A percentile compares a stretch with the other conserved stretches of the same genome.
Conservation (phyloP, 1,140 invertebrate genomes). For the Drosophila serrata region DNA sequence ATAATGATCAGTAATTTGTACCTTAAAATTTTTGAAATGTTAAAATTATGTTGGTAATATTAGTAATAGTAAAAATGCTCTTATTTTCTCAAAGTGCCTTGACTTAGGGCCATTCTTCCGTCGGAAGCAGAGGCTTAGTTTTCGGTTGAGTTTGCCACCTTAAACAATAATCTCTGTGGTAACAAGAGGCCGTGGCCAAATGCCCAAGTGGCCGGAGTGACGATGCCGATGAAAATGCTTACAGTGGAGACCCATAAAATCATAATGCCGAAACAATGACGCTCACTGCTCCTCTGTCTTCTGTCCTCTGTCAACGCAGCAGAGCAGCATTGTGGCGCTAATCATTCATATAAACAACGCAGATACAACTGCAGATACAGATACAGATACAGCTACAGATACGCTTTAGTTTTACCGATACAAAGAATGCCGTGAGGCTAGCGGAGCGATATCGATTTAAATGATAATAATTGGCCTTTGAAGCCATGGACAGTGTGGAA, state of each 20-base stretch:
- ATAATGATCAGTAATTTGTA: too few species aligned
- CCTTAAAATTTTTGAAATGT: background rate
- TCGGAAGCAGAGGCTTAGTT: slow-evolving; percentile 48
- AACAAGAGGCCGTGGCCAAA: slow-evolving; percentile 26
- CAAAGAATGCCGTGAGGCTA: slow-evolving; percentile 54
- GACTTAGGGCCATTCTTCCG: slow-evolving; percentile 16
- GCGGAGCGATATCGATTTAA: slow-evolving; percentile 73
- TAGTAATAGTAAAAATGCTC: background rate
- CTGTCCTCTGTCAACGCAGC: slow-evolving; percentile 22
- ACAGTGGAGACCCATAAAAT: slow-evolving; percentile 37
- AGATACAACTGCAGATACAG: slow-evolving; percentile 31
- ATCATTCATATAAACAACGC: slow-evolving; percentile 66
- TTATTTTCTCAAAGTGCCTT: slow-evolving; percentile 3
- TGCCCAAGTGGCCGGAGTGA: slow-evolving; percentile 45
- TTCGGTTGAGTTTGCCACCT: slow-evolving; percentile 19
- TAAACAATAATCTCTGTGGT: slow-evolving; percentile 45
- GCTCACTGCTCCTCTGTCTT: slow-evolving; percentile 2
- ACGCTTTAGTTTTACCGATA: slow-evolving; percentile 42
- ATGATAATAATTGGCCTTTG: slow-evolving; percentile 83
- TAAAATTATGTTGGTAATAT: background rate
- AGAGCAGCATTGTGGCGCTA: slow-evolving; percentile 48
- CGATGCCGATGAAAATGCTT: slow-evolving; percentile 59
- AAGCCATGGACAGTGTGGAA: slow-evolving; percentile 68
- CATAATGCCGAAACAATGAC: slow-evolving; percentile 44
- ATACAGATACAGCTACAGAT: slow-evolving; percentile 15